phyloP scores from a whole-genome alignment of 2,797 vertebrate species.

The Oophaga sylvatica region DNA sequence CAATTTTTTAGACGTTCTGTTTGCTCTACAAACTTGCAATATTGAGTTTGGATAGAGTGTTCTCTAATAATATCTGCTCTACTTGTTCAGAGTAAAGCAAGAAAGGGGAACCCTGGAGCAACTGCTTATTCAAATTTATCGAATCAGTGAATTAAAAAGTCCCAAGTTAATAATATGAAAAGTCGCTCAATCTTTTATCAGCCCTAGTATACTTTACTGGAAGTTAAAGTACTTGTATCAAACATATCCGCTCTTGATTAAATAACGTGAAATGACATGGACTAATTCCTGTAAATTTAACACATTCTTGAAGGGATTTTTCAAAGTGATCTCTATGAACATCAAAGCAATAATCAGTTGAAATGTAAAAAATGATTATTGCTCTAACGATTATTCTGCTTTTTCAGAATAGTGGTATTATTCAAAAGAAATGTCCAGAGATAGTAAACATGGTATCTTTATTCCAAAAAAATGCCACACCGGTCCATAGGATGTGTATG shows the following conservation, averaged over 20 bases:
- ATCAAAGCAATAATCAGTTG: neutral
- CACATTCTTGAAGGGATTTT: slow-evolving; percentile 19
- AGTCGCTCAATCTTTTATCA: slow-evolving; percentile 34
- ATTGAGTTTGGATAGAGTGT: slow-evolving; percentile 28
- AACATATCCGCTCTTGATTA: slow-evolving; percentile 16
- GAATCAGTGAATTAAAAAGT: slow-evolving; percentile 54
- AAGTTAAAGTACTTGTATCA: slow-evolving; percentile 41
- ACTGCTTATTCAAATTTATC: slow-evolving; percentile 59
- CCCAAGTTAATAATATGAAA: slow-evolving; percentile 48
- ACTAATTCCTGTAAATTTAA: slow-evolving; percentile 35
- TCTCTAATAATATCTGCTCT: slow-evolving; percentile 52
- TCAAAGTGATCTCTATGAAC: neutral
- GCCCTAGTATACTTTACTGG: slow-evolving; percentile 28
- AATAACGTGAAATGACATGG: slow-evolving; percentile 36
- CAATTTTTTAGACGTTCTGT: slow-evolving; percentile 23
- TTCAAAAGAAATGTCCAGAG: neutral
- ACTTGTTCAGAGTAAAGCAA: slow-evolving; percentile 46
- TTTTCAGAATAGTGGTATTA: neutral
- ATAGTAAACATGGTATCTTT: neutral
- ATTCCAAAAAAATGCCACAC: neutral
- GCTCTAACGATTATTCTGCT: neutral
- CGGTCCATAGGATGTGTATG: neutral
- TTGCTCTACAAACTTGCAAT: slow-evolving; percentile 19
- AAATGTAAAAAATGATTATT: neutral
- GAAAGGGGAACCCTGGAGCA: slow-evolving; percentile 55